Evolutionary conservation across 2,888 invertebrate species (phyloP).

Genomic region (Hemicrepidius hirtus): DNA sequence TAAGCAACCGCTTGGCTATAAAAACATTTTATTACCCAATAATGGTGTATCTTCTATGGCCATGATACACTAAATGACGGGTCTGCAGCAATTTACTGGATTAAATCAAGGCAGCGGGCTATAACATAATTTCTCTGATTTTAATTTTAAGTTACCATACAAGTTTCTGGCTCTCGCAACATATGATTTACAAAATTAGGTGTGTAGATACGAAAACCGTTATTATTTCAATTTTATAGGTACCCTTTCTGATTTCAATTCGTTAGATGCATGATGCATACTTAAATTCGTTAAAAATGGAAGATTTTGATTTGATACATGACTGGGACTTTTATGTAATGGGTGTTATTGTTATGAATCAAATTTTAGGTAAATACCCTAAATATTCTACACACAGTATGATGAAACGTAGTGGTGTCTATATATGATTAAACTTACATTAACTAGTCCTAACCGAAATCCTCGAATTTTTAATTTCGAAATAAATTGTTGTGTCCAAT

Average conservation of each 20-base stretch:
- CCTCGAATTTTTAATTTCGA: conserved; percentile 37
- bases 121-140: conserved; percentile 58
- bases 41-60: conserved; percentile 59
- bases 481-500: conserved; percentile 36
- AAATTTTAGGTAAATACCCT: no score
- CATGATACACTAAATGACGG: conserved; percentile 62
- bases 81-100: conserved; percentile 59
- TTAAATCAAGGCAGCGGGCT: conserved; percentile 53
- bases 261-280: conserved; percentile 54
- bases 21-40: conserved; percentile 64
- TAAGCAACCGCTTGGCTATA: conserved; percentile 59
- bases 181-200: conserved; percentile 63
- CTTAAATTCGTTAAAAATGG: no score
- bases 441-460: conserved; percentile 15
- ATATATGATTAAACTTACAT: conserved; percentile 47
- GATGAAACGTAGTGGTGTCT: no score
- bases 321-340: no score
- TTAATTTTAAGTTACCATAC: conserved; percentile 56
- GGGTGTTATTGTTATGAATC: no score
- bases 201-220: conserved; percentile 55
- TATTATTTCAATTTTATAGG: conserved; percentile 55
- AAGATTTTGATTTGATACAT: no score
- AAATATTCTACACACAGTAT: no score
- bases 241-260: conserved; percentile 56
- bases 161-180: conserved; percentile 48